A percentile compares a stretch with the other conserved stretches of the same genome.
Conservation (phyloP, 2,797 vertebrate species). For the Natrix natrix region DNA sequence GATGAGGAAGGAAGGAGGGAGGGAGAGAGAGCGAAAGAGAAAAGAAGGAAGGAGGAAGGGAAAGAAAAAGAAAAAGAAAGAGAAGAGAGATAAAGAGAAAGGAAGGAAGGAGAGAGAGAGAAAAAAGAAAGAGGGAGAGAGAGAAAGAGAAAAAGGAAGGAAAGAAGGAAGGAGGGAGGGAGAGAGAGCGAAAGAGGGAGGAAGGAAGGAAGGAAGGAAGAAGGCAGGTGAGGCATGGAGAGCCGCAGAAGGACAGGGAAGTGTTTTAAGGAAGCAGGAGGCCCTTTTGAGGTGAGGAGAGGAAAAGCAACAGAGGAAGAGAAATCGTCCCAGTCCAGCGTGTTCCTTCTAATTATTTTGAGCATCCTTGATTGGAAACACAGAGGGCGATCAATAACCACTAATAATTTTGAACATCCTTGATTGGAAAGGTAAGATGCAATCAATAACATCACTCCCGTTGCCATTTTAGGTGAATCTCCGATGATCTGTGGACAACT, state of each 20-base stretch:
- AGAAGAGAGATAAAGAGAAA: too few relatives aligned
- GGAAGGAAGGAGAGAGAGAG: not conserved
- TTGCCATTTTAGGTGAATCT: not conserved
- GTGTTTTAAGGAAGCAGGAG: not conserved
- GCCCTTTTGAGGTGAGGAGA: not conserved
- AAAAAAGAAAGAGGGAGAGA: fast-evolving
- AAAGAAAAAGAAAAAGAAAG: fast-evolving
- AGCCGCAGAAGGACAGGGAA: not conserved
- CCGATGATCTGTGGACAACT: too few relatives aligned
- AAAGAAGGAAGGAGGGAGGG: too few relatives aligned
- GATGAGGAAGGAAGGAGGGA: too few relatives aligned
- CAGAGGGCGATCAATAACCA: not conserved
- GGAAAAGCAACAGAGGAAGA: not conserved
- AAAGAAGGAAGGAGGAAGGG: too few relatives aligned
- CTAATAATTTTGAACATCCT: not conserved
- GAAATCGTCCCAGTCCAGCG: not conserved
- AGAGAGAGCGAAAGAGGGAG: too few relatives aligned
- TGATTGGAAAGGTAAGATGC: not conserved
- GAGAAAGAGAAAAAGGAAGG: too few relatives aligned
- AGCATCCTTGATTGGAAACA: not conserved
- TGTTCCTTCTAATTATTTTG: not conserved
- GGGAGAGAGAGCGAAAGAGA: too few relatives aligned
- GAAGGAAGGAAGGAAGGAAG: not conserved
- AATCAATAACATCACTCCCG: not conserved
- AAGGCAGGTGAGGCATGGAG: not conserved